Conservation (phyloP, 2,888 invertebrate genomes). For the Drosophila colorata region DNA sequence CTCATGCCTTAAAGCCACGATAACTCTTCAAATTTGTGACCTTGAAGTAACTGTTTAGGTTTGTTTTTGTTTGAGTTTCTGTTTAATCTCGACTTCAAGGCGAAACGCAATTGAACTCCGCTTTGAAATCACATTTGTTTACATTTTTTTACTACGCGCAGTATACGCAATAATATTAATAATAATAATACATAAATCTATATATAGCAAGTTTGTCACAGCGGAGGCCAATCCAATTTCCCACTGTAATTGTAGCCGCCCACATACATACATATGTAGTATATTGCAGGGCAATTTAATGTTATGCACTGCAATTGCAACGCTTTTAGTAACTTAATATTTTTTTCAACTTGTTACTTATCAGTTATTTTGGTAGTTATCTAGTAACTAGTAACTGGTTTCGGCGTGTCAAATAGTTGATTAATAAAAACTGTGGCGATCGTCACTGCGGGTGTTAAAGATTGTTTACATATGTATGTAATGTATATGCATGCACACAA, state of each 20-base stretch:
- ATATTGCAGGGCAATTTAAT: too few species aligned
- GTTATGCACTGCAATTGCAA: too few species aligned
- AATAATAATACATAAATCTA: neutral
- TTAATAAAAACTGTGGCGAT: neutral
- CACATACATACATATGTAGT: too few species aligned
- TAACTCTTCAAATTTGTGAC: slow-evolving; percentile 4
- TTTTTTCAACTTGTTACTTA: neutral
- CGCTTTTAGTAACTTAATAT: neutral
- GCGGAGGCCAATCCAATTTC: neutral
- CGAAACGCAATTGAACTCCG: slow-evolving; percentile 53
- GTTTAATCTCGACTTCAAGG: slow-evolving; percentile 56
- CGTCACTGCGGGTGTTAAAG: too few species aligned
- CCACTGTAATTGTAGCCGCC: neutral
- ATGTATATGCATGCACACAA: neutral
- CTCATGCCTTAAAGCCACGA: neutral
- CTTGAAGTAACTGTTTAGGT: slow-evolving; percentile 15
- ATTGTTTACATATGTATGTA: neutral
- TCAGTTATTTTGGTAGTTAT: slow-evolving; percentile 2
- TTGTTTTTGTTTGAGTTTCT: slow-evolving; percentile 20
- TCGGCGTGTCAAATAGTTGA: slow-evolving; percentile 6
- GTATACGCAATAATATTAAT: neutral
- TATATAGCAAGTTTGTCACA: slow-evolving; percentile 2
- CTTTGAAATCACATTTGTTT: slow-evolving; percentile 30
- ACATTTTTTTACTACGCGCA: slow-evolving; percentile 30
- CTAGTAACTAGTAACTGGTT: slow-evolving; percentile 5